Base-by-base conservation (phyloP, 2,888 invertebrate genomes). In the Drosophila kuntzei region DNA sequence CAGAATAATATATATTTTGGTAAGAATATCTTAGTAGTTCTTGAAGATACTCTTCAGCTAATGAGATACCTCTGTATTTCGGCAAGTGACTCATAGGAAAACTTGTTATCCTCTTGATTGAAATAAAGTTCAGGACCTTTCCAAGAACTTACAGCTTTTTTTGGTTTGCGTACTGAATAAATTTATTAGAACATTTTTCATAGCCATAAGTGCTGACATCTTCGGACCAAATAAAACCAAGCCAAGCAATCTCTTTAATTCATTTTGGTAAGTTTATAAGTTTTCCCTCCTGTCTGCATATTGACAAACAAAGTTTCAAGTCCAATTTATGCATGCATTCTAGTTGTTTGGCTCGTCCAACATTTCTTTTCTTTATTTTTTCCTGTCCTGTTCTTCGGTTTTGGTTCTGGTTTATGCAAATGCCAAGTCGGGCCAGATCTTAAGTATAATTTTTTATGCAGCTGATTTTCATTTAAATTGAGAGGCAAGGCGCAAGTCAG, bases 391-490 rank as follows among this genome's bases (percentile, higher is more conserved):
- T 22, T 55, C 29, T n/a, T 57, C 61, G 51, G 43, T n/a, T 32
- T 57, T 65, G 51, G 43, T 18, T 32, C 41, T 39, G 27, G 29
- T 47, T 75, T 75, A 75, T 77, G 80, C 74, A 87, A 84, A 82
- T 82, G 61, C 49, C 37, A 54, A 54, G 59, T 64, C 57, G 51
- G 41, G 61, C 60, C 58, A 74, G 69, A 76, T 78, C 63, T 78
- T 69, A 78, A 76, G 75, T 70, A 79, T 70, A 70, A 70, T 67
- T 41, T 66, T 65, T 65, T 65, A 79, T 76, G 79, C 82, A 77
- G 62, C 84, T 83, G 88, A 83, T 83, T 83, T 88, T 83, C 78
- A 86, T 83, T 83, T 88, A 86, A 83, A 88, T 88, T 83, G 71
- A 83, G 68, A 72, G 77, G 55, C 64, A 71, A 70, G 85, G 25